Conservation (phyloP, 2,113 vertebrate genomes). For the Thryonomys swinderianus region DNA sequence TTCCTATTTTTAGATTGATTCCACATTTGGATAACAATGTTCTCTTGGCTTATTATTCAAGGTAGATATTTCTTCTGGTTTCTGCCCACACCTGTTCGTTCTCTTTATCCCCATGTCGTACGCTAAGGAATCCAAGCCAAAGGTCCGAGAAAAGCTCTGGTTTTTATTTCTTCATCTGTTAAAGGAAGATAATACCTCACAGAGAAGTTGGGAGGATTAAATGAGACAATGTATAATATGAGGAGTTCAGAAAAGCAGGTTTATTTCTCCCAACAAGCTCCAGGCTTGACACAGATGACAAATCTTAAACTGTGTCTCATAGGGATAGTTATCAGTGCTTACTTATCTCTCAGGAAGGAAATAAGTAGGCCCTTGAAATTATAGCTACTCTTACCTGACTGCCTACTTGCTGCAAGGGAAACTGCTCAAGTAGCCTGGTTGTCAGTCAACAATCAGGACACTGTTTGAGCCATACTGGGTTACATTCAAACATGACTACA, state of each 20-base stretch:
- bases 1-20: conserved; percentile 58
- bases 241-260: not conserved
- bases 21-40: conserved; percentile 32
- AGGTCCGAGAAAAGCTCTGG: not conserved
- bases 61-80: conserved; percentile 9
- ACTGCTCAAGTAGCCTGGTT: not conserved
- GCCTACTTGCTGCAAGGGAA: not conserved
- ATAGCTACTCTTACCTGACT: not conserved
- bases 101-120: not conserved
- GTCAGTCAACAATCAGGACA: not conserved
- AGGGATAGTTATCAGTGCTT: not conserved
- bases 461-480: not conserved
- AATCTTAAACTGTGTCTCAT: not conserved
- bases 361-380: conserved; percentile 37
- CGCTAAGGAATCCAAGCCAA: not conserved
- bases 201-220: not conserved
- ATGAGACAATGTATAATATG: not conserved
- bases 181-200: not conserved
- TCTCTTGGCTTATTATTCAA: conserved; percentile 24
- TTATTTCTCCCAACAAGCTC: conserved; percentile 44
- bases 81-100: conserved; percentile 21
- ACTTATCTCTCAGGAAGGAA: conserved; percentile 4
- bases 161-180: not conserved
- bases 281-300: not conserved
- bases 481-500: not conserved